Conservation (phyloP, 2,888 invertebrate species). For the Drosophila pegasa region DNA sequence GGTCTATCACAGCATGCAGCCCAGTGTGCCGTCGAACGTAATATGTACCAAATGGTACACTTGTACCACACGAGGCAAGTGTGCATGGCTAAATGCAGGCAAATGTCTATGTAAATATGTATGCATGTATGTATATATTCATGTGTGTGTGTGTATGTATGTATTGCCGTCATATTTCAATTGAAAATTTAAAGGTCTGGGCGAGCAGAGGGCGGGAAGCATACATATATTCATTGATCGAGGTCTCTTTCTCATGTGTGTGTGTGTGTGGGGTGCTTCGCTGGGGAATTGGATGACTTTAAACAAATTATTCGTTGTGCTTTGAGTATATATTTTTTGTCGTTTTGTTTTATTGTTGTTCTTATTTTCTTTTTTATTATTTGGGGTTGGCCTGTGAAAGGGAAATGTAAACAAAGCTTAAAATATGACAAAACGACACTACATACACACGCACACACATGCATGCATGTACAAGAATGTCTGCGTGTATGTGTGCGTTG, state of each 20-base stretch:
- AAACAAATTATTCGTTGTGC: conserved; percentile 68
- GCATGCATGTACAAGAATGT: neutral
- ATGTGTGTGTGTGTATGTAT: conserved; percentile 24
- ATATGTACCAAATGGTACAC: conserved; percentile 7
- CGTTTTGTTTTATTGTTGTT: conserved; percentile 12
- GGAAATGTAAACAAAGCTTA: conserved; percentile 75
- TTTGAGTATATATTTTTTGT: conserved; percentile 42
- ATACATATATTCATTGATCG: conserved; percentile 14
- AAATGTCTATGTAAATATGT: conserved; percentile 17
- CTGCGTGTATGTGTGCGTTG: neutral
- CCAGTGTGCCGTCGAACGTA: neutral
- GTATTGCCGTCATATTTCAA: conserved; percentile 69
- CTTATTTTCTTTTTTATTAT: conserved; percentile 1
- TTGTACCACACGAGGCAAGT: conserved; percentile 23
- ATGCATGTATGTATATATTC: neutral
- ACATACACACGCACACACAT: conserved; percentile 13
- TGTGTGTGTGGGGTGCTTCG: conserved; percentile 26
- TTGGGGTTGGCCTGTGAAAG: conserved; percentile 56
- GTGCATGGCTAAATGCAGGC: conserved; percentile 11
- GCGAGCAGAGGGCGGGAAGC: neutral
- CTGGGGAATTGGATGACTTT: conserved; percentile 53
- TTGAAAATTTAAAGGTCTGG: conserved; percentile 72
- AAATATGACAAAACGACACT: conserved; percentile 44
- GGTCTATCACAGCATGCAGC: no score
- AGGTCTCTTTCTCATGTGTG: neutral